phyloP scores from a whole-genome alignment of 2,113 vertebrate species.

The Varanus komodoensis region DNA sequence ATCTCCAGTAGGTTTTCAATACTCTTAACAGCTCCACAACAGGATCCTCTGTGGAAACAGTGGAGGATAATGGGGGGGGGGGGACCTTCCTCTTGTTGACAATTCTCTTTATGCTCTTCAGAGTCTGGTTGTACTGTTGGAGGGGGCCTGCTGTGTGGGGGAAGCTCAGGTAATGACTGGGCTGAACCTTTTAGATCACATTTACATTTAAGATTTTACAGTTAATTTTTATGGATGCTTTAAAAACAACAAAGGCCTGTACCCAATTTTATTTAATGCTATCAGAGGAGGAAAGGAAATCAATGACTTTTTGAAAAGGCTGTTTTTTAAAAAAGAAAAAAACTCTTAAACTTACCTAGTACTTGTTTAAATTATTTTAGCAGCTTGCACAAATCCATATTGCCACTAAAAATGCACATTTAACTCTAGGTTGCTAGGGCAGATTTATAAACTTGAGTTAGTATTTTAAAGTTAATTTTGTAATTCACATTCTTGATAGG shows the following conservation, averaged over 20 bases:
- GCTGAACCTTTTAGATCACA: conserved; percentile 59
- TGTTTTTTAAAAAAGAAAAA: conserved; percentile 48
- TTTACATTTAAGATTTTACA: conserved; percentile 68
- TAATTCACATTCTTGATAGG: conserved; percentile 57
- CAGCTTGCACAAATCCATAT: conserved; percentile 69
- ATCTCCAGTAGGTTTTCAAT: conserved; percentile 24
- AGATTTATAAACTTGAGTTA: conserved; percentile 65
- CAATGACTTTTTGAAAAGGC: conserved; percentile 53
- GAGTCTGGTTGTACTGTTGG: conserved; percentile 67
- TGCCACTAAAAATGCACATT: conserved; percentile 68
- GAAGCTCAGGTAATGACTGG: conserved; percentile 62
- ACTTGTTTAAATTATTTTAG: conserved; percentile 66
- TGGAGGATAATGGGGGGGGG: conserved; percentile 68
- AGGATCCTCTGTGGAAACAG: conserved; percentile 47
- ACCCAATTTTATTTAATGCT: conserved; percentile 70
- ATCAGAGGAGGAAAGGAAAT: conserved; percentile 63
- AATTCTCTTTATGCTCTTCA: conserved; percentile 75
- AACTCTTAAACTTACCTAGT: conserved; percentile 62
- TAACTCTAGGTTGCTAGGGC: conserved; percentile 66
- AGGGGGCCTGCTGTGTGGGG: conserved; percentile 64
- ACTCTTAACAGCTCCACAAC: conserved; percentile 44
- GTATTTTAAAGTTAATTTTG: conserved; percentile 60
- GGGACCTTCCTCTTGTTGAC: conserved; percentile 67
- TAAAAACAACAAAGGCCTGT: conserved; percentile 59
- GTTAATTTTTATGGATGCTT: conserved; percentile 79